Evolutionary conservation across 2,888 invertebrate species (phyloP), one percentile per base, ranked within the genome.

Genomic region (Cecidostiba fungosa): DNA sequence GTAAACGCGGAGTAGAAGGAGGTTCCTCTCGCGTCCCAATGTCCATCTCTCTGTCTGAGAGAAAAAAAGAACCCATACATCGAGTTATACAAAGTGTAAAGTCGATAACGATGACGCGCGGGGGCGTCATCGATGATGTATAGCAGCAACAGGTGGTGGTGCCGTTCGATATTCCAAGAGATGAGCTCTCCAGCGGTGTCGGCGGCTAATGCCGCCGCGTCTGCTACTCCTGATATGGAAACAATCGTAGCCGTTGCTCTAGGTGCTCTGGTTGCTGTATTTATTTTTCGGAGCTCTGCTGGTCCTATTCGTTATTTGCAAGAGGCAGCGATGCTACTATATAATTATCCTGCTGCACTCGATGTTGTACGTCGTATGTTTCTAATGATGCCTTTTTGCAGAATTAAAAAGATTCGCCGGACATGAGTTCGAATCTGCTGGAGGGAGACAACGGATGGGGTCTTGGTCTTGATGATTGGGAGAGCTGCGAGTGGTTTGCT

Each of bases 171-270:
- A 10, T 47, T 23, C 23, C 16, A 92, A 91, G 92, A 92, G 91
- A 92, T 92, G 92, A 92, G 91, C 88, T 92, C 92, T 29, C 90
- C 92, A 47, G 43, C 39, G 29, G 89, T 92, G 78, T 90, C 92
- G 29, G 90, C 92, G 86, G 91, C 89, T 81, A 92, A 90, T 87
- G 88, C 90, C 72, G 91, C 89, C 85, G 85, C 91, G 6, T 87
- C 89, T 10, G 83, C 89, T 59, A 32, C 23, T 59, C 29, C 14
- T 29, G 66, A 14, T 14, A 14, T 26, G 14, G 23, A n/a, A 23
- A 96, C 95, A 88, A 95, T 96, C 73, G 96, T 96, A 66, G 95
- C 95, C 47, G 95, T 96, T 74, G 96, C 96, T 62, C 95, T 96
- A 88, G 95, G 95, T 70, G 95, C 96, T 8, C 93, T 97, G 66